Conservation (phyloP, 1,140 invertebrate genomes). For the Cotesia typhae region DNA sequence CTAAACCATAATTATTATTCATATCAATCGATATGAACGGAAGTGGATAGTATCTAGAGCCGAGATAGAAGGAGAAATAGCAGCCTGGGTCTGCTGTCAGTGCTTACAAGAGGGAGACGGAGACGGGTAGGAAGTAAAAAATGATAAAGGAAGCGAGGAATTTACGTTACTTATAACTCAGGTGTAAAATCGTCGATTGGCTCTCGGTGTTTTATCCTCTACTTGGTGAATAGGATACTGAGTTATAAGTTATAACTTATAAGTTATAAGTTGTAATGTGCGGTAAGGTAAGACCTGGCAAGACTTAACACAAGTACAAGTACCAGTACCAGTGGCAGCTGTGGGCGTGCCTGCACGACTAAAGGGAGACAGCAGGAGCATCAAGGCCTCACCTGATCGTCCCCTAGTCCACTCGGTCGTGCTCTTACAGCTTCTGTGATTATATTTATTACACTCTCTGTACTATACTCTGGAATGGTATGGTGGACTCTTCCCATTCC, state of each 20-base stretch:
- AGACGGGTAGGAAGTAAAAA: not conserved
- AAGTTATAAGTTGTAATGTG: not conserved
- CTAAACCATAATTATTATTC: no score
- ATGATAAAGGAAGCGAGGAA: conserved; percentile 1
- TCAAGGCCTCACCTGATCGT: no score
- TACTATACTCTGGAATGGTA: conserved; percentile 8
- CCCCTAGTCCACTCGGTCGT: conserved; percentile 19
- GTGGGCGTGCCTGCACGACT: conserved; percentile 43
- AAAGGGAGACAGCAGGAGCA: conserved; percentile 39
- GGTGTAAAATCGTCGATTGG: conserved; percentile 48
- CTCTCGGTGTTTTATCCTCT: conserved; percentile 33
- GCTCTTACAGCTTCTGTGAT: conserved; percentile 33
- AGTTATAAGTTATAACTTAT: no score
- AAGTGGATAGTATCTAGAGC: no score
- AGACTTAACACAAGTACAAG: not conserved
- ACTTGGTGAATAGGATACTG: not conserved
- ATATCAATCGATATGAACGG: no score
- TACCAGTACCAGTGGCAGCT: conserved; percentile 31
- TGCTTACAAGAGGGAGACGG: no score
- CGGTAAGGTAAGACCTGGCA: not conserved
- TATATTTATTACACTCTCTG: conserved; percentile 40
- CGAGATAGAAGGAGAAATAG: no score
- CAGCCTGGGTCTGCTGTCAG: no score
- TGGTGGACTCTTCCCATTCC: not conserved
- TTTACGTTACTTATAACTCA: conserved; percentile 31